Percentiles rank a stretch among this genome's conserved stretches.
Evolutionary conservation across 2,888 invertebrate genomes (phyloP).

Genomic region (Biston betularia): DNA sequence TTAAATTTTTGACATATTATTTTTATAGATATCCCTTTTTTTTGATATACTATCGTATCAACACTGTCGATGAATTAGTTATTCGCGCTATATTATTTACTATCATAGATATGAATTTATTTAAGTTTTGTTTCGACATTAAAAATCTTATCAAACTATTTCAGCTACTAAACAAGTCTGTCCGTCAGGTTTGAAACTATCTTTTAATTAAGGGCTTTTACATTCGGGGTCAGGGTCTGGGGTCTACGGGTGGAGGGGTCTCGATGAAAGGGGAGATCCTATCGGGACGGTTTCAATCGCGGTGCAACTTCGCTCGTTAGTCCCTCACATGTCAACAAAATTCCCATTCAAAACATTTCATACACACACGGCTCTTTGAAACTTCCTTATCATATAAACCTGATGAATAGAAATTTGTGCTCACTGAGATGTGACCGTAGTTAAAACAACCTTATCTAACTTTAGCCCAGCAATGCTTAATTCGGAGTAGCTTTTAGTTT

Average conservation of each 20-base stretch:
- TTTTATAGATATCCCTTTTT: too few species aligned
- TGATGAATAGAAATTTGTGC: constrained; percentile 45
- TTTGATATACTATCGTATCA: too few species aligned
- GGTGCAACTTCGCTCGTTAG: constrained; percentile 75
- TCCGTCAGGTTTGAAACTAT: constrained; percentile 62
- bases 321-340: constrained; percentile 64
- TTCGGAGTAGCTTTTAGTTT: constrained; percentile 6
- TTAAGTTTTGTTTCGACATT: constrained; percentile 42
- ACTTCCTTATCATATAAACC: constrained; percentile 57
- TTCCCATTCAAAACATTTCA: constrained; percentile 69
- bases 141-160: constrained; percentile 52
- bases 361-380: constrained; percentile 60
- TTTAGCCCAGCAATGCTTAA: not conserved
- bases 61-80: too few species aligned
- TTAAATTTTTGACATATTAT: too few species aligned
- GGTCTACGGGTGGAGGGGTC: constrained; percentile 60
- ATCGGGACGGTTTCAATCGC: constrained; percentile 78
- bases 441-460: constrained; percentile 38
- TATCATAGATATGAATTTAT: too few species aligned
- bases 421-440: constrained; percentile 31
- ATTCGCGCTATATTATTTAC: too few species aligned
- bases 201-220: constrained; percentile 78
- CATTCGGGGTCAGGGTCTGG: constrained; percentile 24
- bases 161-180: constrained; percentile 49
- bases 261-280: constrained; percentile 75